Percentiles rank a stretch among this genome's conserved stretches.
phyloP scores from a whole-genome alignment of 1,140 invertebrate genomes.

The Babylonia areolata region DNA sequence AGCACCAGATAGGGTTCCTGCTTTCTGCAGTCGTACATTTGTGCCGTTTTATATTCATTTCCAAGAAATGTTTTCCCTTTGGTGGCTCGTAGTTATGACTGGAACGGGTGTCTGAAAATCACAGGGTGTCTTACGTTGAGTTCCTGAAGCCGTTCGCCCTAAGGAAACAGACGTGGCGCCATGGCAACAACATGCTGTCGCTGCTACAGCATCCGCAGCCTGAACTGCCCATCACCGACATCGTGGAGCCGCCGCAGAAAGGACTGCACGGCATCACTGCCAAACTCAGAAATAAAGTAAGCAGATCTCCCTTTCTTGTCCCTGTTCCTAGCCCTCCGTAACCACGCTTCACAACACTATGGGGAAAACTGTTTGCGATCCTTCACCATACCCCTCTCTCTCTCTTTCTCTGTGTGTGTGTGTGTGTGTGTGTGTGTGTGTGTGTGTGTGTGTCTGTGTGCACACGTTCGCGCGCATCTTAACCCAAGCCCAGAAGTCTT shows the following conservation, averaged over 20 bases:
- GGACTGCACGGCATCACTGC: constrained; percentile 68
- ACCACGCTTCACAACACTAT: too few species aligned
- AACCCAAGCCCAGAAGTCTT: too few species aligned
- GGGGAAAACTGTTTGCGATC: too few species aligned
- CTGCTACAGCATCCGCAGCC: constrained; percentile 67
- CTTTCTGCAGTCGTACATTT: too few species aligned
- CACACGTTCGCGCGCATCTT: background rate
- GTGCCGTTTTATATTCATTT: too few species aligned
- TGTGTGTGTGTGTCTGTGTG: background rate
- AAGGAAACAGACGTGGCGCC: constrained; percentile 70
- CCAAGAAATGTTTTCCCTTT: too few species aligned
- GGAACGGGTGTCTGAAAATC: constrained; percentile 26
- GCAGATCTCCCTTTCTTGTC: background rate
- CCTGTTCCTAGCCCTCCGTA: too few species aligned
- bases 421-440: background rate
- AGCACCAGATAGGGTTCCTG: too few species aligned
- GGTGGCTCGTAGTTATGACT: too few species aligned
- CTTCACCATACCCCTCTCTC: too few species aligned
- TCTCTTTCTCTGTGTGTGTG: too few species aligned
- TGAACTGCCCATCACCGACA: constrained; percentile 69
- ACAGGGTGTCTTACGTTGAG: constrained; percentile 73
- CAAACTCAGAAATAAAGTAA: constrained; percentile 72
- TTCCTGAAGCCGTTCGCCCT: constrained; percentile 74
- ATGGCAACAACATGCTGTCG: constrained; percentile 73
- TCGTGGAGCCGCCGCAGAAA: constrained; percentile 68